Base-by-base conservation (phyloP, 2,113 vertebrate species). In the Anser brachyrhynchus region DNA sequence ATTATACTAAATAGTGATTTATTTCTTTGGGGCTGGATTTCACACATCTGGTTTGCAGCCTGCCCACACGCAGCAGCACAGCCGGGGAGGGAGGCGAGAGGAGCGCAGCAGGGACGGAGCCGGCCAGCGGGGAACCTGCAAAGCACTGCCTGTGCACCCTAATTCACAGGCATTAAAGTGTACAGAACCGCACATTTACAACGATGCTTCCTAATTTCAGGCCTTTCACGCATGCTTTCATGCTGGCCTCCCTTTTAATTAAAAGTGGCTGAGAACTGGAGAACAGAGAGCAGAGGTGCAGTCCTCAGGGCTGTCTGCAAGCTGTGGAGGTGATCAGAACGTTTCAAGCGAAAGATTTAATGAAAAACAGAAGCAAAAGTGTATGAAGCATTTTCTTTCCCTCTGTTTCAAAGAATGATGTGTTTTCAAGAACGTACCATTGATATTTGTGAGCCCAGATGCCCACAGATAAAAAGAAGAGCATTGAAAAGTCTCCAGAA, bases 181-280 rank as follows among this genome's bases (percentile, higher is more conserved):
- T 1, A 10, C 18, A 14, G 3, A 0, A 23, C 28, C 11, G 5
- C 37, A 84, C 16, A 46, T 2, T 21, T 3, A 7, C 0, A n/a
- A 17, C 2, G 31, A 14, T 2, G 0, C 28, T 44, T 7, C 20
- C 31, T 7, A 2, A 9, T 31, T 25, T 25, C 65, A 51, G 77
- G 12, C 66, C 44, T 74, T 5, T 12, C 21, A 51, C 23, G 0
- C 29, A 26, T 22, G 22, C 43, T 74, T 57, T 37, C 51, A 19
- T 2, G 10, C 16, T n/a, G 33, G 23, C 18, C 58, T 28, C 54
- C 52, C 51, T 51, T 52, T 35, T 17, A 10, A 51, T 41, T 7
- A 35, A 26, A 13, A 39, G 26, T 2, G 14, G 20, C 37, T 18
- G 65, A 59, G 87, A 46, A 3, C 2, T 1, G 82, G 28, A 41